Base-by-base conservation (phyloP, 1,140 invertebrate species). In the Tetranychus urticae region DNA sequence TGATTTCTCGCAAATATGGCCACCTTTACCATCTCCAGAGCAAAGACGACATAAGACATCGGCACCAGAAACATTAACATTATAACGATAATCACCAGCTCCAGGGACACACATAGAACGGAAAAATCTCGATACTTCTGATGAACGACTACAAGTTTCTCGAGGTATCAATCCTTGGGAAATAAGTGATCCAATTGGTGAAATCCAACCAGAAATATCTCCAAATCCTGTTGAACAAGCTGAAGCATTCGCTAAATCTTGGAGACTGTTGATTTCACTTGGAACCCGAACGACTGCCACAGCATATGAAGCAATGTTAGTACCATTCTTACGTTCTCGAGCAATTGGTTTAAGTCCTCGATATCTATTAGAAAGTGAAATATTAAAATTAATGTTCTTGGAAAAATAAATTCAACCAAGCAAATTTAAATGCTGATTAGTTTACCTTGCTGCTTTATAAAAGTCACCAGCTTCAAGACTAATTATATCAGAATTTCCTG, bases 381-480 rank as follows among this genome's bases (percentile, higher is more conserved):
- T 6, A 61, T 48, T 42, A 42, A 42, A 23, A 23, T 23, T 23
- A 23, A 23, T 23, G 23, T 23, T 23, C 0, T 0, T 23, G 7
- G 45, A 46, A 46, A 46, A 46, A 10, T 10, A 1, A 46, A 46
- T 14, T 10, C 23, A 37, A 56, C n/a, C 14, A 60, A 7, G 23
- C 23, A 23, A 23, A 23, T 23, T 23, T 23, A 23, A 23, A 23
- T 23, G 5, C 3, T 73, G 46, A 39, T 47, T 34, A 1, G 61
- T 73, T 75, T 73, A 84, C 77, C 77, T 72, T 68, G 81, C 78
- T n/a, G 80, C 80, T 36, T 81, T 70, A 66, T 79, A 83, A 54
- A 82, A 81, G 64, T 81, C 80, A 66, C 83, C 82, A 0, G 81
- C 77, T 50, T 82, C 80, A 1, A 81, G 70, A 2, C 76, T 76